Base-by-base conservation (phyloP, 35 echinoderm and acorn worm genomes). In the Acanthaster planci region DNA sequence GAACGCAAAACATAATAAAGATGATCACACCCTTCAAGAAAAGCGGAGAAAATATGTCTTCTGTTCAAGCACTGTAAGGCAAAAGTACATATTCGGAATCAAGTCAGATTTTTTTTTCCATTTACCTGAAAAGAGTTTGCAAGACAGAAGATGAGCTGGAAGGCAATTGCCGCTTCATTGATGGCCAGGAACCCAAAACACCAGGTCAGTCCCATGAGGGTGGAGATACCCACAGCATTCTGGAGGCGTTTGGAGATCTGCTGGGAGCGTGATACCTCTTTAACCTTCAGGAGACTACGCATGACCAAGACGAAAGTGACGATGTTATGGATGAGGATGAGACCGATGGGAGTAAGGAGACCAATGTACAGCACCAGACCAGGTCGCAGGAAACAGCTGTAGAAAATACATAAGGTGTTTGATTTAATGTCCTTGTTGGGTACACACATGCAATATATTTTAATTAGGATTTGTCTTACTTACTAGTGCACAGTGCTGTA, bases 161-260 rank as follows among this genome's bases (percentile, higher is more conserved):
- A 91, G 37, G 84, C 31, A 55, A 80, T 87, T n/a, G 32, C 60
- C 1, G 64, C 55, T 7, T 27, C 6, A 21, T 21, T 80, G 79
- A 91, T 91, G 38, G 84, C 85, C 44, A 95, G 56, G 37, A 95
- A 95, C 15, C 93, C 93, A 39, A 95, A 80, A 5, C 90, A 67
- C 93, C 93, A 95, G 34, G 93, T 95, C 1, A 91, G 31, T 50
- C 93, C 93, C 35, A 95, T 57, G 17, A 95, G 85, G 6, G 90
- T 85, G n/a, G 88, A 90, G 36, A 95, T 88, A 12, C 85, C 77
- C 10, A 76, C 29, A 2, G 93, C 89, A 39, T 95, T 89, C 22
- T 83, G 87, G 18, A 89, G 67, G 16, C 87, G 38, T 19, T 58
- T 82, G 16, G 78, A 59, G 10, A 89, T 55, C 51, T 89, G 80